These are phyloP conservation scores for Leptinotarsa tumamoca DNA, from an alignment of 2,888 invertebrate species.

Conservation along the genomic window DNA sequence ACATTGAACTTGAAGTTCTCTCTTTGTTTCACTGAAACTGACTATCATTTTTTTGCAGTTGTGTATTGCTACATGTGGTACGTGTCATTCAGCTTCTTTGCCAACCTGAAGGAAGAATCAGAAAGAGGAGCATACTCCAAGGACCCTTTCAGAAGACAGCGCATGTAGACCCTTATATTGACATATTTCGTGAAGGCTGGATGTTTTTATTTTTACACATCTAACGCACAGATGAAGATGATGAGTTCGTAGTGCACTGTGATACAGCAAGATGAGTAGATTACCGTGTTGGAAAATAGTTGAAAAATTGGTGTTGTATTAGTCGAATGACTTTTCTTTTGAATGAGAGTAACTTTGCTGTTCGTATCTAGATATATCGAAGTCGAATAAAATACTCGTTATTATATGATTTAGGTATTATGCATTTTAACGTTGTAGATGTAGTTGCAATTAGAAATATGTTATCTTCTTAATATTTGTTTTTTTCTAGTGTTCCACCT, in stretches of 20 bases:
- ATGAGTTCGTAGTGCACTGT: neutral
- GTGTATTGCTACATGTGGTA: conserved; percentile 85
- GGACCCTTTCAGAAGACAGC: conserved; percentile 73
- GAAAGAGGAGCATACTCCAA: conserved; percentile 81
- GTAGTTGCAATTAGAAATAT: too few relatives aligned
- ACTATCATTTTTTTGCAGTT: conserved; percentile 71
- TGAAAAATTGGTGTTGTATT: neutral
- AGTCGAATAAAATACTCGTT: too few relatives aligned
- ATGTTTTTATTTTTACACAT: neutral
- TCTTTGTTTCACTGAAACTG: conserved; percentile 21
- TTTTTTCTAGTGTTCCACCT: too few relatives aligned
- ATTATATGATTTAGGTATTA: too few relatives aligned
- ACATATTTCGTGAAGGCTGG: neutral
- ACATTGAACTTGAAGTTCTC: too few relatives aligned
- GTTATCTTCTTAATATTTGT: too few relatives aligned
- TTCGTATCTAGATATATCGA: too few relatives aligned
- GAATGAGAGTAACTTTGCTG: too few relatives aligned
- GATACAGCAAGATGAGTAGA: neutral
- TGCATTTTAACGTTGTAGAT: too few relatives aligned
- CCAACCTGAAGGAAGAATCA: conserved; percentile 77
- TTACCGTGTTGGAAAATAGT: neutral
- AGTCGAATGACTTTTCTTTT: too few relatives aligned
- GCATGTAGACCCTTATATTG: conserved; percentile 33
- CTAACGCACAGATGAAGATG: neutral
- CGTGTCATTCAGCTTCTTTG: conserved; percentile 86